These are phyloP conservation scores for Drosophila biarmipes DNA, from an alignment of 1,140 invertebrate genomes.

Conservation along the genomic window DNA sequence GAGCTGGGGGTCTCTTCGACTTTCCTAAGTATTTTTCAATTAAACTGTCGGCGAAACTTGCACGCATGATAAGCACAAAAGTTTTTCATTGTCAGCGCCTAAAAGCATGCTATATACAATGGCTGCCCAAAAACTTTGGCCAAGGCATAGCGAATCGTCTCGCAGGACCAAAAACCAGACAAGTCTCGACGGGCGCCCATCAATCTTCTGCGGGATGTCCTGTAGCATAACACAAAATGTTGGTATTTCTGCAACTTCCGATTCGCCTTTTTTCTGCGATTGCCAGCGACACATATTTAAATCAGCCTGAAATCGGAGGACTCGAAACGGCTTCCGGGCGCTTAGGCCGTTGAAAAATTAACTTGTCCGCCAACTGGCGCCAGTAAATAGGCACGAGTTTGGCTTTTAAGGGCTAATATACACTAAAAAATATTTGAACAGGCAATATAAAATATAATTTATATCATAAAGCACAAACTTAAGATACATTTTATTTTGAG, in stretches of 20 bases:
- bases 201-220: conserved; percentile 67
- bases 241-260: conserved; percentile 38
- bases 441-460: neutral
- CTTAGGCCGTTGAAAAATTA: conserved; percentile 79
- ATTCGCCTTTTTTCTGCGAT: conserved; percentile 36
- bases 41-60: conserved; percentile 74
- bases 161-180: neutral
- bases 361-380: conserved; percentile 73
- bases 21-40: conserved; percentile 80
- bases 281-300: conserved; percentile 76
- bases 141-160: neutral
- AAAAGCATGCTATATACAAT: conserved; percentile 53
- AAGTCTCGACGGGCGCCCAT: conserved; percentile 59
- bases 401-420: conserved; percentile 1
- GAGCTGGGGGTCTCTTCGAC: conserved; percentile 30
- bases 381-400: conserved; percentile 45
- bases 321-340: conserved; percentile 59
- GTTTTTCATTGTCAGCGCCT: conserved; percentile 72
- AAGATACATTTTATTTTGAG: too few species aligned
- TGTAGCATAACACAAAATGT: conserved; percentile 58
- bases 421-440: conserved; percentile 15
- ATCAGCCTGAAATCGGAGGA: conserved; percentile 44
- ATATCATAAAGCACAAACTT: too few species aligned
- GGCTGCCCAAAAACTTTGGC: conserved; percentile 42
- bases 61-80: conserved; percentile 79